These are phyloP conservation scores for Scortum barcoo DNA, from an alignment of 2,113 vertebrate species.

Conservation along the genomic window DNA sequence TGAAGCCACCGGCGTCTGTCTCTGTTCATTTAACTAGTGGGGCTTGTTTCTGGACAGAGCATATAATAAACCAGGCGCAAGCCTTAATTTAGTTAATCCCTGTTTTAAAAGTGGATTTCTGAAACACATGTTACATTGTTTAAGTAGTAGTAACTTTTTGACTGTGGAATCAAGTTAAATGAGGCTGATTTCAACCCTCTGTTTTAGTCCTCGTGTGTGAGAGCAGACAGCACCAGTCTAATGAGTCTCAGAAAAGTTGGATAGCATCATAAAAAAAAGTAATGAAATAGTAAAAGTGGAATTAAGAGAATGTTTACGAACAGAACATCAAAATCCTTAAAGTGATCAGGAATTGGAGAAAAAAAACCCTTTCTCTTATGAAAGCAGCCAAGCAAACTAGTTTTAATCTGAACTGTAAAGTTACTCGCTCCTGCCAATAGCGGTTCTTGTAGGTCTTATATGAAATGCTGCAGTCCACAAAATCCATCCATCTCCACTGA, in stretches of 20 bases:
- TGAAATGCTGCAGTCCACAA: neutral
- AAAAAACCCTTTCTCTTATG: neutral
- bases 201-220: neutral
- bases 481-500: neutral
- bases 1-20: neutral
- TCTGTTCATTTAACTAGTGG: neutral
- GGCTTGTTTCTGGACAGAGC: neutral
- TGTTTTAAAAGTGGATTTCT: slow-evolving; percentile 19
- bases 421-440: neutral
- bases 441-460: neutral
- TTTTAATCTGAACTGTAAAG: neutral
- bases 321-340: neutral
- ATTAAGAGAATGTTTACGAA: neutral
- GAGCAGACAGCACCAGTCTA: neutral
- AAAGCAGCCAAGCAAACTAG: neutral
- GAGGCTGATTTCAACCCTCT: neutral
- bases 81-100: slow-evolving; percentile 8
- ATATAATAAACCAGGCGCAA: neutral
- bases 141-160: neutral
- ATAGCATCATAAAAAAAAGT: neutral
- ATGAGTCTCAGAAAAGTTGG: neutral
- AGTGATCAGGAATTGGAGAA: neutral
- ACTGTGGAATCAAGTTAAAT: neutral
- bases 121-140: slow-evolving; percentile 2
- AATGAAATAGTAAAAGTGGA: neutral